These are phyloP conservation scores for Microtus obscurus DNA, from an alignment of 2,797 vertebrate genomes.

Conservation along the genomic window DNA sequence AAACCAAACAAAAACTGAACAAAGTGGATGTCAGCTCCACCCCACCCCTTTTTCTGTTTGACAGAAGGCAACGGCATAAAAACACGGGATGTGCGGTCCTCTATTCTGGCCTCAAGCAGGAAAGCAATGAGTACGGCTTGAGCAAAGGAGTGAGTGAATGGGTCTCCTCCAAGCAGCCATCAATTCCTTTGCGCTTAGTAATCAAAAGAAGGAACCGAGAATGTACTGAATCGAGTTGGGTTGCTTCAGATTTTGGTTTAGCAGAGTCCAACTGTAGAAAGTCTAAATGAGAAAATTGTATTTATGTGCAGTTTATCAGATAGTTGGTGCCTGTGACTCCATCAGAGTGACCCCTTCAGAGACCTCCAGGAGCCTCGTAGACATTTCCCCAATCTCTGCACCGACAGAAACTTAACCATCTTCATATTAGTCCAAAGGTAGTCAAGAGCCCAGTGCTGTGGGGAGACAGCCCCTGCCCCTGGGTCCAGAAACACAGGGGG, in stretches of 20 bases:
- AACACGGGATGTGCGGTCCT: fast-evolving
- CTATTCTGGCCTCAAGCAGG: background rate
- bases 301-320: background rate
- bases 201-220: background rate
- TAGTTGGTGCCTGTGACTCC: fast-evolving
- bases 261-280: background rate
- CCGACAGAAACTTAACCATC: background rate
- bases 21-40: background rate
- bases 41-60: background rate
- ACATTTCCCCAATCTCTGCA: background rate
- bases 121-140: fast-evolving
- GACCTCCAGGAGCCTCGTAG: background rate
- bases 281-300: background rate
- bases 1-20: background rate
- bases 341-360: background rate
- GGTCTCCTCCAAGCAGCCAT: background rate
- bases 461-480: background rate
- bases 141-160: background rate
- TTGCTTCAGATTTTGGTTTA: background rate
- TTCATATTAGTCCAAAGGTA: background rate
- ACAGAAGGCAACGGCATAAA: background rate
- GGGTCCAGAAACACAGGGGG: fast-evolving
- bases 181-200: background rate
- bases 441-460: fast-evolving
- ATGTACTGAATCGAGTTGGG: background rate